A percentile compares a stretch with the other conserved stretches of the same genome.
Conservation (phyloP, 2,888 invertebrate species). For the Lasioglossum malachurum region DNA sequence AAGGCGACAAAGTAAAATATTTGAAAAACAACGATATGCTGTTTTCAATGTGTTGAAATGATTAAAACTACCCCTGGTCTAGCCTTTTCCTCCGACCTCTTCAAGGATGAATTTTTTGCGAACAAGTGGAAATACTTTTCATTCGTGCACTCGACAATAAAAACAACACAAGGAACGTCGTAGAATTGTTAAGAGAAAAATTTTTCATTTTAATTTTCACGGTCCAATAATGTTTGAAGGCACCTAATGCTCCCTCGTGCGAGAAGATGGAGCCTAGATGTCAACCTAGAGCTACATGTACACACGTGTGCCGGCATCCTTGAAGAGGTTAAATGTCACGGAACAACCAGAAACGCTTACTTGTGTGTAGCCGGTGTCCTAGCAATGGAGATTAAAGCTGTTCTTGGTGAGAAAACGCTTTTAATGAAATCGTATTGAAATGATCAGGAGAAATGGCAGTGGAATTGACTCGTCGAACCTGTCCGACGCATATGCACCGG, state of each 20-base stretch:
- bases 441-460: not conserved
- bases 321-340: not conserved
- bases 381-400: not conserved
- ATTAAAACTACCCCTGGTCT: not conserved
- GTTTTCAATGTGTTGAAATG: too few species aligned
- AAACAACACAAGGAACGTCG: too few species aligned
- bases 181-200: not conserved
- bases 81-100: not conserved
- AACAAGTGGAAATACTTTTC: not conserved
- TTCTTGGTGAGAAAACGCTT: not conserved
- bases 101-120: not conserved
- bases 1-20: too few species aligned
- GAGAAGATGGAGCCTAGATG: not conserved
- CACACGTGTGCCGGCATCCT: slow-evolving; percentile 6
- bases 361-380: not conserved
- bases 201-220: not conserved
- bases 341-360: not conserved
- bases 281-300: not conserved
- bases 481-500: not conserved
- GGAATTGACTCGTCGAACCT: not conserved
- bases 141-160: too few species aligned
- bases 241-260: not conserved
- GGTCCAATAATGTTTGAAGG: not conserved
- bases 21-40: too few species aligned
- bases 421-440: not conserved